Evolutionary conservation across 2,113 vertebrate species (phyloP), one percentile per base, ranked within the genome.

Genomic region (Apteryx mantelli): DNA sequence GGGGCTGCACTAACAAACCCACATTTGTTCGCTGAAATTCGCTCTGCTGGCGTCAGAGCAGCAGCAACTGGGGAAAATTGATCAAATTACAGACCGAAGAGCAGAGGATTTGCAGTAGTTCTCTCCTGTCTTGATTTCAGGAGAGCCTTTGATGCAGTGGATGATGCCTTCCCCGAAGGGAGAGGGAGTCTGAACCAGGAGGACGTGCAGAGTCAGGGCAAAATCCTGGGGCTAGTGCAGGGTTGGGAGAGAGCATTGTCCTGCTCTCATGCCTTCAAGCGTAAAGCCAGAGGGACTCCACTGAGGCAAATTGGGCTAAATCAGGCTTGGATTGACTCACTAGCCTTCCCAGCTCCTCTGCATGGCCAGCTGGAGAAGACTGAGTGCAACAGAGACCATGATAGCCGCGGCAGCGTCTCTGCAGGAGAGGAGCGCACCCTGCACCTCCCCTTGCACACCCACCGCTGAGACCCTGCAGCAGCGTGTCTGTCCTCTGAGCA

Each of bases 41-140:
- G 70, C 76, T 86, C 22, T 91, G 36, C 78, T 83, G 55, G 42
- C 4, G 2, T 50, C 60, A 73, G 65, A 77, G 71, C 88, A 82
- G 91, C 85, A 90, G 64, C 75, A 40, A 4, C 25, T 36, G 19
- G 21, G 42, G 25, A 61, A 77, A 32, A 8, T 6, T 17, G 50
- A 42, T 50, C 0, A 1, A 34, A 17, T 56, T 36, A 15, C 44
- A 42, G 71, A 40, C 11, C 0, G 3, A 77, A 20, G n/a, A 88
- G 65, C 73, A 50, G 52, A 40, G 63, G n/a, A 21, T 69, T 66
- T 86, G 86, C 16, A n/a, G 60, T 8, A 16, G 26, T 73, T 73
- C 46, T 91, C 16, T 34, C 16, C 13, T 0, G 1, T 8, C 69
- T 74, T 56, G 50, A 15, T 53, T 94, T 74, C 55, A 63, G 60